Evolutionary conservation across 1,140 invertebrate species (phyloP).

Genomic region (Sarcophaga peregrina): DNA sequence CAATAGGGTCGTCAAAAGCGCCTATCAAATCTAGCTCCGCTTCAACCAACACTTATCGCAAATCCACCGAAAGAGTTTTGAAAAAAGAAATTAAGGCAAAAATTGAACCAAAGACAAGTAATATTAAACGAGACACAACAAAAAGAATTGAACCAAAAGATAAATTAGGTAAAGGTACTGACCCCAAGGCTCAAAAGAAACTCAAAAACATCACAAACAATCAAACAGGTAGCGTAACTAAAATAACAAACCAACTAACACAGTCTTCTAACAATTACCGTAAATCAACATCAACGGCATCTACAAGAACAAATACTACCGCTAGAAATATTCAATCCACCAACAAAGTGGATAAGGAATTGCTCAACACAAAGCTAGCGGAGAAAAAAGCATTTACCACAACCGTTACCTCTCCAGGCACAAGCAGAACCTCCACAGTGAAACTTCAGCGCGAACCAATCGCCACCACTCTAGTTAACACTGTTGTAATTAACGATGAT

Average conservation of each 20-base stretch:
- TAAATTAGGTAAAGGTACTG: slow-evolving; percentile 25
- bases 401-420: neutral
- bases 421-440: slow-evolving; percentile 51
- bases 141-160: slow-evolving; percentile 49
- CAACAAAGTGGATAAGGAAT: slow-evolving; percentile 58
- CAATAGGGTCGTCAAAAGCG: slow-evolving; percentile 17
- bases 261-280: slow-evolving; percentile 59
- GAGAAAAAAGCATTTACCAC: slow-evolving; percentile 21
- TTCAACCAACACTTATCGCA: slow-evolving; percentile 13
- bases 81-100: slow-evolving; percentile 46
- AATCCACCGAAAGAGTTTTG: slow-evolving; percentile 5
- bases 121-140: slow-evolving; percentile 45
- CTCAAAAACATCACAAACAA: slow-evolving; percentile 58
- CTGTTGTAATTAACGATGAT: slow-evolving; percentile 62
- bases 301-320: neutral
- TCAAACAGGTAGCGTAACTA: slow-evolving; percentile 55
- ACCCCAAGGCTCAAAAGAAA: slow-evolving; percentile 57
- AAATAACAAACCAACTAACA: slow-evolving; percentile 56
- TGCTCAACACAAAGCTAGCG: slow-evolving; percentile 33
- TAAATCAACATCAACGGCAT: slow-evolving; percentile 37
- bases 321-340: slow-evolving; percentile 7
- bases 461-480: slow-evolving; percentile 59
- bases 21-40: neutral
- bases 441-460: slow-evolving; percentile 55
- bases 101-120: slow-evolving; percentile 58